Conservation (phyloP, 2,113 vertebrate genomes). For the Porphyrio hochstetteri region DNA sequence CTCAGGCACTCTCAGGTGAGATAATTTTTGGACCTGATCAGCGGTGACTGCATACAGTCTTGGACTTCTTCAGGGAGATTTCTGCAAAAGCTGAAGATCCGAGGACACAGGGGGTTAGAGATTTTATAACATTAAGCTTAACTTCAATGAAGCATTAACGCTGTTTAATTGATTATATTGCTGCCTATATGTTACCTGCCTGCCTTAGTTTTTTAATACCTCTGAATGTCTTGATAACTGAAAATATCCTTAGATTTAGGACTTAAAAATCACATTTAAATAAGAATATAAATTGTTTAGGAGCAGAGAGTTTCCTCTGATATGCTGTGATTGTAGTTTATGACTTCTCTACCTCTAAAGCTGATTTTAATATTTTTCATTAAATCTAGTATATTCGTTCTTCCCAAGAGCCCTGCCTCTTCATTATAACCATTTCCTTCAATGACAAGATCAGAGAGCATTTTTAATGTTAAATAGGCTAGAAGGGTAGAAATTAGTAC, state of each 20-base stretch:
- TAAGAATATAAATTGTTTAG: background rate
- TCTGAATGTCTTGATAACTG: background rate
- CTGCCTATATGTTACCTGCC: background rate
- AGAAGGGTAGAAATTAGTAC: slow-evolving; percentile 68
- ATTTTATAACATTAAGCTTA: background rate
- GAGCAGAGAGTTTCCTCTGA: background rate
- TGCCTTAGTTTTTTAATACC: background rate
- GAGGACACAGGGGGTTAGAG: background rate
- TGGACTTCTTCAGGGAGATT: background rate
- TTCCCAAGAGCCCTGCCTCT: slow-evolving; percentile 45
- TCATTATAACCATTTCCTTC: slow-evolving; percentile 69
- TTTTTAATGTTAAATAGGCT: slow-evolving; percentile 69
- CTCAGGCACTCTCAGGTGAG: background rate
- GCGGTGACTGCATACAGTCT: background rate
- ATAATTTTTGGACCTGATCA: background rate
- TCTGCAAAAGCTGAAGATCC: background rate
- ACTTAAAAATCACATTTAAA: background rate
- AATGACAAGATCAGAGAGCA: slow-evolving; percentile 67
- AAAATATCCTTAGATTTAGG: slow-evolving; percentile 2
- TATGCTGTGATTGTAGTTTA: slow-evolving; percentile 10
- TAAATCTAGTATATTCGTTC: slow-evolving; percentile 54
- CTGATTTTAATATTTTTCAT: slow-evolving; percentile 71
- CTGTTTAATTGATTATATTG: background rate
- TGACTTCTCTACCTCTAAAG: slow-evolving; percentile 27
- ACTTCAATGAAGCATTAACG: background rate